A percentile compares a stretch with the other conserved stretches of the same genome.
Conservation (phyloP, 2,888 invertebrate genomes). For the Melieria omissa region DNA sequence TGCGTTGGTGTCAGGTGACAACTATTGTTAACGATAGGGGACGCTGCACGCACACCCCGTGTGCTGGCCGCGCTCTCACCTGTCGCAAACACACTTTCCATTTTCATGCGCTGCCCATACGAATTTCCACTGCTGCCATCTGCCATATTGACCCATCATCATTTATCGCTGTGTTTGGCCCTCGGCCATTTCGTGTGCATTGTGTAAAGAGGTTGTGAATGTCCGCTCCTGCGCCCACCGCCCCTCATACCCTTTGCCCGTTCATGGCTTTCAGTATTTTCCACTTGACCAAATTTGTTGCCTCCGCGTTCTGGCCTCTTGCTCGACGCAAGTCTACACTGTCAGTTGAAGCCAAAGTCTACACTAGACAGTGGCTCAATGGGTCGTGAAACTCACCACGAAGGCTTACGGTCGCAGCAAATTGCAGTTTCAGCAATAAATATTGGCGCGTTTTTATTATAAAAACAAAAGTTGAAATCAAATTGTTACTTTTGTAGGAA, state of each 20-base stretch:
- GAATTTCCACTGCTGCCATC: not conserved
- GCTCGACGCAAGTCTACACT: not conserved
- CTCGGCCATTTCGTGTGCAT: too few relatives aligned
- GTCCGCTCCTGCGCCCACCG: too few relatives aligned
- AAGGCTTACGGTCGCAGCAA: too few relatives aligned
- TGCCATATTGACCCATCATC: not conserved
- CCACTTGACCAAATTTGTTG: not conserved
- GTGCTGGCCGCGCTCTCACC: not conserved
- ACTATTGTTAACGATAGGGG: too few relatives aligned
- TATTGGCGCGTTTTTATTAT: too few relatives aligned
- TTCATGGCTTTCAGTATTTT: not conserved
- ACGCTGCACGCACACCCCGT: too few relatives aligned
- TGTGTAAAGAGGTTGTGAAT: too few relatives aligned
- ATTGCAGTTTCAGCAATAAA: too few relatives aligned
- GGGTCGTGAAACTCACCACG: too few relatives aligned
- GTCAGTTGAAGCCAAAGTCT: not conserved
- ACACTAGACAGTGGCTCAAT: too few relatives aligned
- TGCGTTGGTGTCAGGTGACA: not conserved
- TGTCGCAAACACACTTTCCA: not conserved
- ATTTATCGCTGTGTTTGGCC: not conserved
- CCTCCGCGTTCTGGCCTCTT: not conserved
- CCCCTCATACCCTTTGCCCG: not conserved
- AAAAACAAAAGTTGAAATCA: too few relatives aligned
- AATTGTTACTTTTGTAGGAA: too few relatives aligned
- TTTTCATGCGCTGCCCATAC: not conserved